A percentile compares a stretch with the other conserved stretches of the same genome.
phyloP scores from a whole-genome alignment of 2,113 vertebrate genomes.

The Vombatus ursinus region DNA sequence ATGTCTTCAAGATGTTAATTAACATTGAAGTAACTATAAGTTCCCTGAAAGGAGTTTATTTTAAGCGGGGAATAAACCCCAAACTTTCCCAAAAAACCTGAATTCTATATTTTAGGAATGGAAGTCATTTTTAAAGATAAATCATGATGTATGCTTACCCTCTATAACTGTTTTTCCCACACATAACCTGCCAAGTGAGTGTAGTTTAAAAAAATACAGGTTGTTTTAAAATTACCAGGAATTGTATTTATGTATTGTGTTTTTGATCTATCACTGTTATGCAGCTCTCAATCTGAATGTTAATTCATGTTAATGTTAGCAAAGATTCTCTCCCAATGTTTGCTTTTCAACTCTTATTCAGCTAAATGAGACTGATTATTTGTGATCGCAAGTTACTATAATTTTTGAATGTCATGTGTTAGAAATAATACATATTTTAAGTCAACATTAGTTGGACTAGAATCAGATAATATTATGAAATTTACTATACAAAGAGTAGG shows the following conservation, averaged over 20 bases:
- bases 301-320: too few relatives aligned
- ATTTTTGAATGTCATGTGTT: not conserved
- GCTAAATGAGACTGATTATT: not conserved
- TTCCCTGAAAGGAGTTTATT: not conserved
- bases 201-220: not conserved
- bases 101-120: not conserved
- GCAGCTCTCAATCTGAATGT: not conserved
- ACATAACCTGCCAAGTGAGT: not conserved
- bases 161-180: not conserved
- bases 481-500: not conserved
- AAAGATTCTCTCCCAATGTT: not conserved
- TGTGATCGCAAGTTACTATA: conserved; percentile 32
- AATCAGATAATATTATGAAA: not conserved
- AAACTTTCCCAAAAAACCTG: not conserved
- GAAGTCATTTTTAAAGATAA: not conserved
- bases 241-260: not conserved
- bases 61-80: not conserved
- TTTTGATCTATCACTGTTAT: not conserved
- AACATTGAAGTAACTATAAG: not conserved
- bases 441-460: not conserved
- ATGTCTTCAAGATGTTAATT: not conserved
- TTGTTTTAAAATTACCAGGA: not conserved
- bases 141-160: not conserved
- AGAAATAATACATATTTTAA: conserved; percentile 2
- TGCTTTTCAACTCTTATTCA: not conserved